Base-by-base conservation (phyloP, 2,888 invertebrate species). In the Yponomeuta malinellus region DNA sequence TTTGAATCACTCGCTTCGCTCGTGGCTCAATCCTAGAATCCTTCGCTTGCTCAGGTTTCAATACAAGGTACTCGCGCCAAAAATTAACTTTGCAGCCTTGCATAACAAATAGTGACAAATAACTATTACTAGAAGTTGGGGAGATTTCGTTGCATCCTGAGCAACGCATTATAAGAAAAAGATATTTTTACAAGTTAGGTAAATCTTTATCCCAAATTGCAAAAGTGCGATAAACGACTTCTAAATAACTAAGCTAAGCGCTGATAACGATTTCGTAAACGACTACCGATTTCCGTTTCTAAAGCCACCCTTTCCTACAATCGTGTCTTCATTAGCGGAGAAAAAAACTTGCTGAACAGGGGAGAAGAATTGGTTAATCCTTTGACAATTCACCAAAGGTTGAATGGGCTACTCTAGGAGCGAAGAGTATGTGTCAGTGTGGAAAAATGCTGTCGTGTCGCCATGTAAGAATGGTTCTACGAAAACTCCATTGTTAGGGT, bases 301-400 rank as follows among this genome's bases (percentile, higher is more conserved):
- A 43, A 23, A n/a, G 33, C 48, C 52, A 29, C n/a, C 48, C 64
- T 29, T 65, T 48, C 75, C 75, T 77, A 79, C 79, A 81, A 84
- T 86, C 85, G 87, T 89, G 86, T 89, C 85, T 75, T 79, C 86
- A 87, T 88, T 86, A 88, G 78, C 73, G 74, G 74, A 76, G 75
- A 72, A 23, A 70, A 75, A 76, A 78, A 81, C 83, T 81, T 78
- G 78, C 73, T 74, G 78, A 77, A 82, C 79, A 75, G 74, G 75
- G 78, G 78, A 83, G 84, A 84, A 87, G 83, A 80, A 77, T 66
- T 75, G 70, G 72, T 74, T 86, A 88, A 89, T 88, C 88, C 85
- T 75, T 74, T 74, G 76, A 82, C 83, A 79, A 86, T 85, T 83
- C 79, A 71, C 76, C 79, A 74, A 74, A 75, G n/a, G 37, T 33